Base-by-base conservation (phyloP, 2,888 invertebrate genomes). In the Bugula neritina region DNA sequence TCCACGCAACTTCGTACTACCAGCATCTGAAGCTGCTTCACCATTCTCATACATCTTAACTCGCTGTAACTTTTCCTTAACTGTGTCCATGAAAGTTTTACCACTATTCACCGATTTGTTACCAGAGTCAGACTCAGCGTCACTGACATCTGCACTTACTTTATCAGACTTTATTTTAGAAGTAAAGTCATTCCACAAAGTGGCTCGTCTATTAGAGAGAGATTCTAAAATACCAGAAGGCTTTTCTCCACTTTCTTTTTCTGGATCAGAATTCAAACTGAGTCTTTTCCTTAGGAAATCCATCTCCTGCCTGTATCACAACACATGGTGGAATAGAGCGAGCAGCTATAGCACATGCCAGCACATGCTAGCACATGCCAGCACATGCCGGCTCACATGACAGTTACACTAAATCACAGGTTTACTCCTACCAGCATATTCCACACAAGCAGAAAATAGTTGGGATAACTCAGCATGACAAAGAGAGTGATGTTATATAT, bases 1-100 rank as follows among this genome's bases (percentile, higher is more conserved):
- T 29, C 63, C 63, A 29, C 17, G 13, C 27, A 27, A 10, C 63
- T 63, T 63, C 3, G 21, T 63, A 21, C 17, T 17, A 3, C 63
- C 63, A 2, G 63, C 31, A 10, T 43, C 43, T 10, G 43, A 43
- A 3, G 63, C 27, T 21, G 25, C 31, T 63, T 25, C 31, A 3
- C 63, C 63, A 63, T 63, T 63, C n/a, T 63, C 63, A 63, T 25
- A 63, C 25, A 63, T 13, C 31, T 27, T 27, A n/a, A 63, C 63
- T 25, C 31, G 5, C 34, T 63, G 63, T 17, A 63, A 31, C 31
- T 31, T 63, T n/a, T 63, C 25, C 31, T 63, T 63, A 3, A 63
- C 63, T 25, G 63, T 17, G 27, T 63, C 34, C 63, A 63, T 63
- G n/a, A 63, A 63, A 5, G 63, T 25, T 43, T 43, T 43, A 10